Evolutionary conservation across 1,140 invertebrate species (phyloP), one percentile per base, ranked within the genome.

Genomic region (Macrostomum lignano): DNA sequence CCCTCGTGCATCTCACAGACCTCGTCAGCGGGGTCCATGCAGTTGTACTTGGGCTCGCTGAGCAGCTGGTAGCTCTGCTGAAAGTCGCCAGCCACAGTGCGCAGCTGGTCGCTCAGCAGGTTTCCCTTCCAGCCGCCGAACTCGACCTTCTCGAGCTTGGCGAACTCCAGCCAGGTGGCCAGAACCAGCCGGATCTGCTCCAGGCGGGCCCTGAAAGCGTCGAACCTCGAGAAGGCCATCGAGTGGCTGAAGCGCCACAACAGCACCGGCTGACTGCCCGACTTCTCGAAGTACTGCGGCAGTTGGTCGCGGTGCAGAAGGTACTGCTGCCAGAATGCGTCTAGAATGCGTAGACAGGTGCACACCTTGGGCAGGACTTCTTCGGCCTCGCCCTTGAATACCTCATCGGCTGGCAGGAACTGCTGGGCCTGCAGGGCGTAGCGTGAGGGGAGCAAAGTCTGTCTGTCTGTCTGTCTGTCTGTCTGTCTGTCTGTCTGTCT

Each of bases 131-230:
- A 66, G 5, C 81, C 81, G 36, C 81, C 79, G 41, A 91, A 72
- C 64, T 88, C 81, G 20, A 88, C 72, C 60, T 84, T 81, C 58
- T 86, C 81, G 36, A 93, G 59, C 54, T 88, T 86, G 44, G 73
- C 69, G 53, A 88, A 88, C 57, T 88, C 81, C 34, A 77, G n/a
- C n/a, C n/a, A n/a, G n/a, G n/a, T n/a, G n/a, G n/a, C n/a, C n/a
- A n/a, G n/a, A n/a, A n/a, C n/a, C n/a, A n/a, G n/a, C n/a, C n/a
- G n/a, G n/a, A n/a, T n/a, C 43, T 48, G 69, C 35, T 69, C 63
- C 1, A 86, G 52, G 38, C 79, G 63, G 29, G 73, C 68, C 3
- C 76, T 47, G 52, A 88, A 91, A 30, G 68, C 68, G 47, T 81
- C 70, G 49, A 74, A 69, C 42, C 78, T 63, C 39, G 68, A 66